Percentiles rank a stretch among this genome's conserved stretches.
These are phyloP conservation scores for Rousettus madagascariensis DNA, from an alignment of 2,797 vertebrate genomes.

Conservation along the genomic window DNA sequence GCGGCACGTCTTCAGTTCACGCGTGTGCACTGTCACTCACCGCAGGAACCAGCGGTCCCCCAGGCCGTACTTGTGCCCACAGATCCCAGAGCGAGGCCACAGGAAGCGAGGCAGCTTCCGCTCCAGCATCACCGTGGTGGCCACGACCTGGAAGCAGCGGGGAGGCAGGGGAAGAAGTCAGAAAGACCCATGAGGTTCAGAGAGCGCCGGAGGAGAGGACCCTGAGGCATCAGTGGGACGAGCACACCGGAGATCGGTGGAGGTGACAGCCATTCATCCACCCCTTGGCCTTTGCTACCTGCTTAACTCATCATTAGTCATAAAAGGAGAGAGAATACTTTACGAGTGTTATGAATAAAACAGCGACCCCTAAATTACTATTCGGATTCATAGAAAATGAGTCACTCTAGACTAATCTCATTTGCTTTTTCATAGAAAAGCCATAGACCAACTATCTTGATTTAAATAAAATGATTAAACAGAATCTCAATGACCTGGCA, in stretches of 20 bases:
- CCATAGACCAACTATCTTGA: neutral
- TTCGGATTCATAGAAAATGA: slow-evolving; percentile 15
- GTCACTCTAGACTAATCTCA: slow-evolving; percentile 23
- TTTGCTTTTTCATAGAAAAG: neutral
- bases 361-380: neutral
- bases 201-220: neutral
- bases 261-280: neutral
- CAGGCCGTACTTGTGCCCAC: slow-evolving; percentile 89
- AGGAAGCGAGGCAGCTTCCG: slow-evolving; percentile 91
- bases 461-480: slow-evolving; percentile 43
- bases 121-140: slow-evolving; percentile 96
- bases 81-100: slow-evolving; percentile 93
- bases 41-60: slow-evolving; percentile 88
- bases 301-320: neutral
- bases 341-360: slow-evolving; percentile 8
- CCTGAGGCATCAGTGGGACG: no score
- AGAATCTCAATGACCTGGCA: neutral
- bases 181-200: neutral
- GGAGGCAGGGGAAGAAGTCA: neutral
- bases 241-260: neutral
- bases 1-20: no score
- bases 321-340: neutral
- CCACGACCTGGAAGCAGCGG: slow-evolving; percentile 88
- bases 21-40: slow-evolving; percentile 64
- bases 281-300: neutral